Conservation (phyloP, 2,113 vertebrate species). For the Burhinus bistriatus region DNA sequence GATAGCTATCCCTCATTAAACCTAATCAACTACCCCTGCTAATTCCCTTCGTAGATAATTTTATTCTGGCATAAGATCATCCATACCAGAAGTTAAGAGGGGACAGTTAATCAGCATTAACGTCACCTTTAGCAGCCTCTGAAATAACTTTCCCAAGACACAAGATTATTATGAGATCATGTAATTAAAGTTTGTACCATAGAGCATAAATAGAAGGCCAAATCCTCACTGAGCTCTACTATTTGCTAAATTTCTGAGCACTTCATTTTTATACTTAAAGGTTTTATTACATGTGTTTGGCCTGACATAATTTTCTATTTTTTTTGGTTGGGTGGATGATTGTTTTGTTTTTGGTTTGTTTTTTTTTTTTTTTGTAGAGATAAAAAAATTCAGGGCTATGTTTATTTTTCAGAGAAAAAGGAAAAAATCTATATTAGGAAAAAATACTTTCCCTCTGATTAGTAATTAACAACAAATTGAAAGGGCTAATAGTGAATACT, state of each 20-base stretch:
- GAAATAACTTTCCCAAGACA: background rate
- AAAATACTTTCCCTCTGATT: background rate
- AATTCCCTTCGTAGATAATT: background rate
- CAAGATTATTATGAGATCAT: background rate
- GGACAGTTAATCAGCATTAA: slow-evolving; percentile 13
- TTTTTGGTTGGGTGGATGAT: background rate
- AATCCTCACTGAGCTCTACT: background rate
- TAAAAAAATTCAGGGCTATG: background rate
- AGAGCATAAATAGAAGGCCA: background rate
- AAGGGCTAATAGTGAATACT: background rate
- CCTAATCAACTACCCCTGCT: background rate
- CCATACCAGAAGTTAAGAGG: background rate
- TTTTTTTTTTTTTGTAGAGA: background rate
- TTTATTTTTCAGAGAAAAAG: background rate
- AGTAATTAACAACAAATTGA: background rate
- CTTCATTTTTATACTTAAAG: background rate
- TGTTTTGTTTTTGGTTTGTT: background rate
- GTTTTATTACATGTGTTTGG: background rate
- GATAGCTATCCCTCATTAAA: background rate
- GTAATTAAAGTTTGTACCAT: background rate
- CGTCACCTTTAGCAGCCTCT: background rate
- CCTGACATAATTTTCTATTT: background rate
- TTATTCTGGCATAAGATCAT: background rate
- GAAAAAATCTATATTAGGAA: background rate
- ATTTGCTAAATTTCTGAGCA: background rate